Conservation (phyloP, 2,888 invertebrate genomes). For the Autographa gamma region DNA sequence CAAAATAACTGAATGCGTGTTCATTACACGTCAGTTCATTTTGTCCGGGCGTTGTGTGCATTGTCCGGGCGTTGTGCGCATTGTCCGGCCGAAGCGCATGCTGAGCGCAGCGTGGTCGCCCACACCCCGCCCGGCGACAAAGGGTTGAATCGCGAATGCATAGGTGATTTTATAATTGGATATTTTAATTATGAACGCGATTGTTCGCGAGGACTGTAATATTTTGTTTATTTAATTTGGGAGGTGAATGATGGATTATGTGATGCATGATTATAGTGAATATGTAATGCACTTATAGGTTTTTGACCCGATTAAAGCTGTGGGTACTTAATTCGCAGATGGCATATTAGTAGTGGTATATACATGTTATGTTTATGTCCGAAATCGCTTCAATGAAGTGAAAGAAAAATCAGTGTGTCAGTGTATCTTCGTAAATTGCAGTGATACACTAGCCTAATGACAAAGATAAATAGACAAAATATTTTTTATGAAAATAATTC, state of each 20-base stretch:
- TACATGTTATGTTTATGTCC: no score
- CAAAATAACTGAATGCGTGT: slow-evolving; percentile 68
- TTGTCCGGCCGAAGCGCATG: slow-evolving; percentile 65
- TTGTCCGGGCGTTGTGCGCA: slow-evolving; percentile 46
- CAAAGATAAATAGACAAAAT: no score
- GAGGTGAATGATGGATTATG: background rate
- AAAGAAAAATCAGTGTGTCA: no score
- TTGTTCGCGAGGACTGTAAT: slow-evolving; percentile 30
- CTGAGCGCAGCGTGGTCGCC: slow-evolving; percentile 71
- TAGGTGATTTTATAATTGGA: slow-evolving; percentile 55
- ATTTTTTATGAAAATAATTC: no score
- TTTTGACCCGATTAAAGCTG: background rate
- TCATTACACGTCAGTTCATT: slow-evolving; percentile 70
- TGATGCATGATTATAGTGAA: no score
- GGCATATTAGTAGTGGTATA: background rate
- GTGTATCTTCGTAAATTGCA: no score
- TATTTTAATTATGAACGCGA: slow-evolving; percentile 56
- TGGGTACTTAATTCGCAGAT: background rate
- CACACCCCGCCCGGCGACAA: slow-evolving; percentile 67
- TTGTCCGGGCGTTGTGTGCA: slow-evolving; percentile 49
- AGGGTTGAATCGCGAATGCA: slow-evolving; percentile 57
- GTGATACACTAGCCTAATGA: no score
- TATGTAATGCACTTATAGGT: background rate
- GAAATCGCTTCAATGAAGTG: no score
- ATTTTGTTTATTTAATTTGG: slow-evolving; percentile 20